Base-by-base conservation (phyloP, 92 coral and sea anemone genomes). In the Blastomussa wellsi region DNA sequence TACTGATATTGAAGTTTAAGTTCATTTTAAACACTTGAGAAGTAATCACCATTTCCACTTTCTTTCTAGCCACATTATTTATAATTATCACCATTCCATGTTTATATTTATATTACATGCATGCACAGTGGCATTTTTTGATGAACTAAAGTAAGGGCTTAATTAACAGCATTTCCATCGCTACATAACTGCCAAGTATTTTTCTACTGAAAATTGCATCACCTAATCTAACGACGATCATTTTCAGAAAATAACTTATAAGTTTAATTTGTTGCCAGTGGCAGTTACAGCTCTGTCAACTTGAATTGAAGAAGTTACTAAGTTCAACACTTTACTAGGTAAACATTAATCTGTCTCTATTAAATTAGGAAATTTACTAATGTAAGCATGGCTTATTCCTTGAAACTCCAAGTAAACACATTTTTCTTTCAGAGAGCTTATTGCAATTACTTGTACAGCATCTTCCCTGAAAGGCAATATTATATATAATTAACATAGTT, bases 91-190 rank as follows among this genome's bases (percentile, higher is more conserved):
- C 72, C 72, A 10, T 14, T 67, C 32, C 42, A 20, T 67, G 36
- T 67, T 67, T 67, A 67, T 36, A 66, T 66, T 66, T 22, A 22
- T 67, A 67, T 67, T 67, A 70, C 75, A 70, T 70, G 75, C 75
- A 70, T 33, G 33, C 75, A 70, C 75, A 70, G 75, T 70, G 75
- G 33, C 75, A 70, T 70, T 70, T 70, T 70, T 70, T 44, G 75
- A 70, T 35, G 47, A 70, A 70, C 75, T 70, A 41, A 70, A 70
- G 33, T 70, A 70, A 70, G 75, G 19, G 33, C 75, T 70, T 70
- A 70, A 70, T 70, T 70, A 16, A 70, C n/a, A n/a, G n/a, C 75
- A 70, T 70, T 70, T 70, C 33, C 75, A 37, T 70, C 42, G 33
- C 75, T 72, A 72, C 49, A n/a, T n/a, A n/a, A n/a, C n/a, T n/a